Evolutionary conservation across 30 jellyfish, hydroid and myxozoan species (phyloP), one percentile per base, ranked within the genome.

Genomic region (Catostylus mosaicus): DNA sequence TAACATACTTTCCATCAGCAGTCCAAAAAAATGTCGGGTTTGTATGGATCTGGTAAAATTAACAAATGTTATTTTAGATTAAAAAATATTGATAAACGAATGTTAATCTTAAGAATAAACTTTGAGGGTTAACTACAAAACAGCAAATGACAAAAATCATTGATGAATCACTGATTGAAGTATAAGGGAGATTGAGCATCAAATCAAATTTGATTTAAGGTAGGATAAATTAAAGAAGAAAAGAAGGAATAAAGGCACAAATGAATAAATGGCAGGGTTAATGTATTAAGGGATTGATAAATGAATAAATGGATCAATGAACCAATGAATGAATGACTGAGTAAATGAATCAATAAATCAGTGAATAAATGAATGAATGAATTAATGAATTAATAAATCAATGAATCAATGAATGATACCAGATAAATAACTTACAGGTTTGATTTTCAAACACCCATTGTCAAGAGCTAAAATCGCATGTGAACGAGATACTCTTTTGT

Each of bases 401-500:
- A 2, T 8, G 38, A 1, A 12, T 59, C 8, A n/a, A n/a, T n/a
- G n/a, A n/a, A n/a, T n/a, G n/a, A n/a, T 18, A 12, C 19, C 26
- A 9, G 18, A 59, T 4, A 23, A n/a, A 2, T 50, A 23, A 26
- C 95, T 73, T 48, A 89, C 97, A 4, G 97, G 97, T 59, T 81
- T 89, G 56, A 89, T 48, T 31, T 36, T 57, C 67, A 89, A 54
- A 12, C 30, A 24, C 1, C 90, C 94, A 80, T 75, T 38, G 27
- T 60, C 23, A 29, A 89, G 72, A 14, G 88, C 45, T 8, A 84
- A 9, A 30, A 80, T 37, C 30, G 97, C 97, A 80, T 89, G 97
- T 26, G 89, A 31, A 56, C 97, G 70, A 19, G 97, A 89, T 1
- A 89, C 97, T 66, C 87, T 80, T 37, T 65, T 81, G 74, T 89